Evolutionary conservation across 2,888 invertebrate genomes (phyloP).

Genomic region (Apomyelois bistriatella): DNA sequence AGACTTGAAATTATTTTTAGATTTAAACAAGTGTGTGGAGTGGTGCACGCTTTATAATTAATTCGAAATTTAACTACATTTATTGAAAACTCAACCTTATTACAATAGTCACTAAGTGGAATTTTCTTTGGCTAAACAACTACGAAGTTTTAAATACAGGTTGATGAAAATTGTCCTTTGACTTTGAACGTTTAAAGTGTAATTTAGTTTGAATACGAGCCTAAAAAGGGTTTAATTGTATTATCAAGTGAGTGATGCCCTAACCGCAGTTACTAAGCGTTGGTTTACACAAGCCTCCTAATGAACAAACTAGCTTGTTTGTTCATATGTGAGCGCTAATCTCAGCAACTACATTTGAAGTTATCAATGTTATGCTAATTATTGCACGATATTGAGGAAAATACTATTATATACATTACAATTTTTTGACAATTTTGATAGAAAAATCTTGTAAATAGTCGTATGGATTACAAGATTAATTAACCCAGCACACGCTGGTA

Average conservation of each 20-base stretch:
- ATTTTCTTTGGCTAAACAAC: neutral
- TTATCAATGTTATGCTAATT: neutral
- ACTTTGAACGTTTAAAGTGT: neutral
- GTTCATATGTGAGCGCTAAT: neutral
- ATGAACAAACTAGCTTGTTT: slow-evolving; percentile 1
- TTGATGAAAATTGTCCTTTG: neutral
- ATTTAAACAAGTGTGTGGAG: slow-evolving; percentile 8
- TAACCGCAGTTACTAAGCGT: slow-evolving; percentile 1
- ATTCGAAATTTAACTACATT: neutral
- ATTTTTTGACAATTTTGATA: too few relatives aligned
- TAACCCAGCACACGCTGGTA: too few relatives aligned
- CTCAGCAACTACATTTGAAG: neutral
- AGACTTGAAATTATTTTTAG: neutral
- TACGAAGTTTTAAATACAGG: neutral
- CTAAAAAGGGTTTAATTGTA: slow-evolving; percentile 1
- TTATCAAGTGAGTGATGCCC: neutral
- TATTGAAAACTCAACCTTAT: neutral
- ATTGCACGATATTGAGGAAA: neutral
- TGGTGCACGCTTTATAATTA: slow-evolving; percentile 9
- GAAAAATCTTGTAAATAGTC: too few relatives aligned
- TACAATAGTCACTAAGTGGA: neutral
- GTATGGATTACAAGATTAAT: too few relatives aligned
- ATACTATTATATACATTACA: too few relatives aligned
- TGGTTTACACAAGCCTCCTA: slow-evolving; percentile 1
- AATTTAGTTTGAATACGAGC: neutral